Evolutionary conservation across 1,140 invertebrate genomes (phyloP), one percentile per base, ranked within the genome.

Genomic region (Procambarus clarkii): DNA sequence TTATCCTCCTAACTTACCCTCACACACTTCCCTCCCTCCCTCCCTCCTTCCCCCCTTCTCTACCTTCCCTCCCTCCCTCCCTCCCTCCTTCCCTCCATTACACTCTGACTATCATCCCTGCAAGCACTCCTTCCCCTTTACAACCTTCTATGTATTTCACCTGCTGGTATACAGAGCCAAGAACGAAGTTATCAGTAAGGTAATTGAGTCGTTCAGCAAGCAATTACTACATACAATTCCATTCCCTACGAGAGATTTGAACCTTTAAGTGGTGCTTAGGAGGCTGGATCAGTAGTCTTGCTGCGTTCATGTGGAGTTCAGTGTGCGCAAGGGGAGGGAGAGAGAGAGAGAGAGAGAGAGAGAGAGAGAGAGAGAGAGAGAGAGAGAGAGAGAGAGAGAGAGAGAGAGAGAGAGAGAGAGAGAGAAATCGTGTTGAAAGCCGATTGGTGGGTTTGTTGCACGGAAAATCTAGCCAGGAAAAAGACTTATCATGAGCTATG

Each of bases 131-230:
- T 0, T 34, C 34, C 0, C 34, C 34, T 34, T 34, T 34, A 34
- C 34, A 34, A 34, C 7, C 54, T 1, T 58, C 54, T 13, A 58
- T 13, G 54, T 13, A 8, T 9, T 13, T 64, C 60, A 21, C 60
- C 60, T 64, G 15, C 2, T 15, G 7, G 60, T 64, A 21, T 64
- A 64, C 18, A 64, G 60, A 64, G 60, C 13, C 60, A 9, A 64
- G 60, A 64, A 64, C 21, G 60, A 82, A 82, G 80, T 82, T 82
- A 82, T 82, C 60, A 82, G 50, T 54, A 18, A 24, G 80, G 44
- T 82, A 82, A 82, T 82, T 34, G 80, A 82, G 34, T 82, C 80
- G 80, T 44, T 82, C 80, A 82, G 80, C 50, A 82, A 58, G 60
- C 80, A 82, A 82, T 82, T 82, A 82, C 50, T 21, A 60, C 50